Conservation (phyloP, 64 coral and sea anemone species). For the Hydrozoanthus tunicans region DNA sequence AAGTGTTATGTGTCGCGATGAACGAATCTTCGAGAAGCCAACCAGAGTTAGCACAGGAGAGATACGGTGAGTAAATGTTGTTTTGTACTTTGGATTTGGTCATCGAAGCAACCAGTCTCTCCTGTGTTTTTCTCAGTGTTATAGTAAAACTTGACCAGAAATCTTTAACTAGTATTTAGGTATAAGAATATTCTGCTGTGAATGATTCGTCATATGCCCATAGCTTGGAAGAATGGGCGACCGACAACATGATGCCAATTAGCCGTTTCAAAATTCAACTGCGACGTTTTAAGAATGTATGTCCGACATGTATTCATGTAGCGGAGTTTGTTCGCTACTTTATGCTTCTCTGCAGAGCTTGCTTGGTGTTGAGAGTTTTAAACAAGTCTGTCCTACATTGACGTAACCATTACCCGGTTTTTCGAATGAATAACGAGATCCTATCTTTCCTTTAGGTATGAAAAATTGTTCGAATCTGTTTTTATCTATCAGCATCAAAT, state of each 20-base stretch:
- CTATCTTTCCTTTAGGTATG: neutral
- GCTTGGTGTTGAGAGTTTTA: no score
- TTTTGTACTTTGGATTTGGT: neutral
- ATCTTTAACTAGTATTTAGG: neutral
- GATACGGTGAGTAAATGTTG: constrained; percentile 12
- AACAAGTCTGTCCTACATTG: no score
- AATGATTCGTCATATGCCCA: neutral
- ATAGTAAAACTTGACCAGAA: neutral
- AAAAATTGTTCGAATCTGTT: neutral
- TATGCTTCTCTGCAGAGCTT: no score
- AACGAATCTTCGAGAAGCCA: constrained; percentile 34
- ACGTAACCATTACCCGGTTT: neutral
- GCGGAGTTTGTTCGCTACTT: no score
- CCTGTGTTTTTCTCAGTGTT: neutral
- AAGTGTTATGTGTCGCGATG: constrained; percentile 20
- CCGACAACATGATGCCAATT: neutral
- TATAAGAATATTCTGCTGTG: neutral
- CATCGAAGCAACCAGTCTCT: neutral
- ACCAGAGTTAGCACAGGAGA: constrained; percentile 29
- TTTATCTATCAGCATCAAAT: neutral
- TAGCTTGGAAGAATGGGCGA: neutral
- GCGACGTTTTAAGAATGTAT: no score
- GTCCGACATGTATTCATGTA: no score
- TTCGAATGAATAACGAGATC: neutral
- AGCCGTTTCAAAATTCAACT: neutral